Evolutionary conservation across 2,113 vertebrate species (phyloP), one percentile per base, ranked within the genome.

Genomic region (Cichladusa arquata): DNA sequence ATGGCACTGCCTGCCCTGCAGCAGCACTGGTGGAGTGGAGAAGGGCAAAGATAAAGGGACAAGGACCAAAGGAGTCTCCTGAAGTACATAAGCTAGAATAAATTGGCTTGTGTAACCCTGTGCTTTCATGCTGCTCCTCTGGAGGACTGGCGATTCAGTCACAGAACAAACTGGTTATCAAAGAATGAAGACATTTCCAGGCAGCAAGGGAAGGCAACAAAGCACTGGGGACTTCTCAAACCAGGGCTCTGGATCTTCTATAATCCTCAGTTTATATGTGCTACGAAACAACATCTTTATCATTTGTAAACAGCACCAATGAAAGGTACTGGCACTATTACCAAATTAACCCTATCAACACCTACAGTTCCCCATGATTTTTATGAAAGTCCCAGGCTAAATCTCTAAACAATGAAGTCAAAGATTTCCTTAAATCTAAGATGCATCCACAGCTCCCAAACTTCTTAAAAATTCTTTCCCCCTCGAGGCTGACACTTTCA

Each of bases 211-310:
- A 87, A 4, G 11, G 24, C 33, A 86, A 50, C 9, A 42, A 67
- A 76, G 11, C 33, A 40, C 34, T 3, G 8, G 19, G 28, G 34
- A 73, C 23, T 34, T 25, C 56, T 74, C 26, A 40, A 14, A 48
- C 3, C 44, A 76, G n/a, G 19, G 48, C 5, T 54, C 40, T 57
- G 28, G 40, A 53, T 45, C 23, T 31, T 57, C 24, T 62, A 42
- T 3, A 45, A 60, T 19, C 50, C 29, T n/a, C 1, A 1, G 22
- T 36, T 77, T 58, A 3, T 3, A 9, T 1, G 15, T 29, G 20
- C 34, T 23, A 26, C 0, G 0, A 56, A 73, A 22, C 0, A 8
- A 53, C 6, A 33, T 2, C 3, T 22, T 70, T 61, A 31, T 7
- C 7, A 18, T 33, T 70, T 6, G 5, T 44, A 22, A 80, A 29